A percentile compares a stretch with the other conserved stretches of the same genome.
phyloP scores from a whole-genome alignment of 1,140 invertebrate species.

The Dysdera silvatica region DNA sequence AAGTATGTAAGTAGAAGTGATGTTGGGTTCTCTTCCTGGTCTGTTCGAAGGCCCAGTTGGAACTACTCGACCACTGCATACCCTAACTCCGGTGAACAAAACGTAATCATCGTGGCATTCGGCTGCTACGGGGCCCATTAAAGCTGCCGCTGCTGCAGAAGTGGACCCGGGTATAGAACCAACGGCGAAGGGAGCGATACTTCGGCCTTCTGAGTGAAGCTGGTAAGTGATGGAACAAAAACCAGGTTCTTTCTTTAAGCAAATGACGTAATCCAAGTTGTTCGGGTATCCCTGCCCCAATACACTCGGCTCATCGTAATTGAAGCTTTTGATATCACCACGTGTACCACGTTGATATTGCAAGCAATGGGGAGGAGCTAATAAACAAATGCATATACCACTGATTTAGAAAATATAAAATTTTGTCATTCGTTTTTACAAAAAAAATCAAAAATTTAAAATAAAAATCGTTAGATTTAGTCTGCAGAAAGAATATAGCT shows the following conservation, averaged over 20 bases:
- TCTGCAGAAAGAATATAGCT: too few relatives aligned
- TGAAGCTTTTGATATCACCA: slow-evolving; percentile 65
- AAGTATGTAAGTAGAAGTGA: slow-evolving; percentile 11
- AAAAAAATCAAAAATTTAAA: background rate
- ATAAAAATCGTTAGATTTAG: too few relatives aligned
- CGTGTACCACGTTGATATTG: slow-evolving; percentile 61
- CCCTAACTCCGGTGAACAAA: slow-evolving; percentile 31
- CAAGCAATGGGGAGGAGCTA: slow-evolving; percentile 66
- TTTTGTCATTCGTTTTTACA: background rate
- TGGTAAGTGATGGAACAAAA: slow-evolving; percentile 50
- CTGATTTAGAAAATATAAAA: background rate
- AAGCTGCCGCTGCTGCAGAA: background rate
- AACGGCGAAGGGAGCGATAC: slow-evolving; percentile 32
- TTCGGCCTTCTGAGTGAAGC: slow-evolving; percentile 14
- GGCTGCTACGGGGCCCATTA: slow-evolving; percentile 14
- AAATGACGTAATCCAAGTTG: slow-evolving; percentile 50
- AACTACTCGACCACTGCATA: slow-evolving; percentile 27
- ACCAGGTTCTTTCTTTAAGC: slow-evolving; percentile 37
- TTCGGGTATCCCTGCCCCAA: slow-evolving; percentile 41
- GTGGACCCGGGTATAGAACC: slow-evolving; percentile 18
- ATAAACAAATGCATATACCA: background rate
- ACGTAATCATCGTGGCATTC: slow-evolving; percentile 35
- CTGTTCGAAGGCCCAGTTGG: slow-evolving; percentile 1
- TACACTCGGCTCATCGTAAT: slow-evolving; percentile 32
- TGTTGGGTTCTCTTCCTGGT: background rate